These are phyloP conservation scores for Lycopodina hypogea DNA, from an alignment of 37 sponge, comb jelly and placozoan genomes.

Conservation along the genomic window DNA sequence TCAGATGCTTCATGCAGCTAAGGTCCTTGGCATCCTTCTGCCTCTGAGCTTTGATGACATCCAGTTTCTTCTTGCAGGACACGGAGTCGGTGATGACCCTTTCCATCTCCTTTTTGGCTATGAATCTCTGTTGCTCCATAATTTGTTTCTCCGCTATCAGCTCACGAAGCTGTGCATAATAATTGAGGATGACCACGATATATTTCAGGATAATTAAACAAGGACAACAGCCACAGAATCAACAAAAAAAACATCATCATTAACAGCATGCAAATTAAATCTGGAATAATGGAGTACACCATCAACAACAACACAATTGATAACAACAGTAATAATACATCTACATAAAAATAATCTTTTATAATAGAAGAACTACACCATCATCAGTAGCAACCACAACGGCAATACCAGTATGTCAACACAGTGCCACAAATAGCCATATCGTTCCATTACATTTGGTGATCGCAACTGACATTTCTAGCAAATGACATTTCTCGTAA, in stretches of 20 bases:
- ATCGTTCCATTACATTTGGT: no score
- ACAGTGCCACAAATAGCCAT: no score
- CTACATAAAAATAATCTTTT: no score
- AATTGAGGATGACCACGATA: neutral
- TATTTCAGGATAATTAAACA: neutral
- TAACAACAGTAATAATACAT: no score
- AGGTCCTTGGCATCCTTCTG: conserved; percentile 75
- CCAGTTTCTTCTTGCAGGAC: conserved; percentile 64
- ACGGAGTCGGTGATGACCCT: conserved; percentile 40
- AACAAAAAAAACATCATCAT: neutral
- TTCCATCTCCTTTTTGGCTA: conserved; percentile 52
- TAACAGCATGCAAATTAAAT: neutral
- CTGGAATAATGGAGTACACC: no score
- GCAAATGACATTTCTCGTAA: no score
- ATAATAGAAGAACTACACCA: no score
- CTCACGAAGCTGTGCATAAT: conserved; percentile 1
- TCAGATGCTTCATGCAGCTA: conserved; percentile 37
- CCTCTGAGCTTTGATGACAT: conserved; percentile 53
- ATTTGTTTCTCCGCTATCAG: conserved; percentile 58
- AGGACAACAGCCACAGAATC: neutral
- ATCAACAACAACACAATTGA: no score
- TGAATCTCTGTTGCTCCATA: conserved; percentile 47
- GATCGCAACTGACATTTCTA: no score
- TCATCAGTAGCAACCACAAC: no score
- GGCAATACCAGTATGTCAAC: no score